phyloP scores from a whole-genome alignment of 2,888 invertebrate species.

The Protonemura montana region DNA sequence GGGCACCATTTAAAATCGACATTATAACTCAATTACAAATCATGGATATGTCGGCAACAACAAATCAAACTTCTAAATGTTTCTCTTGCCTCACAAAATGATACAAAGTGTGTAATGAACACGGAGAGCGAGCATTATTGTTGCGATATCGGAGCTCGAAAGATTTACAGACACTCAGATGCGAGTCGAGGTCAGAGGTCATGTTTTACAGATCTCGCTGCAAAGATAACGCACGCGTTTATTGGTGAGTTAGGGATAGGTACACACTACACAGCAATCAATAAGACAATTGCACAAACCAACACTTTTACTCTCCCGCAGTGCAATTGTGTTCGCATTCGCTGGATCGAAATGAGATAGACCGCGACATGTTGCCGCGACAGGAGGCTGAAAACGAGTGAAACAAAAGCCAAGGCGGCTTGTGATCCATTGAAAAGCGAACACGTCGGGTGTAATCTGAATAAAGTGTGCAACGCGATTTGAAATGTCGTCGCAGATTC shows the following conservation, averaged over 20 bases:
- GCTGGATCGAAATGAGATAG: background rate
- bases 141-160: background rate
- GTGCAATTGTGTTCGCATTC: background rate
- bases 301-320: background rate
- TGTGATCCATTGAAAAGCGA: background rate
- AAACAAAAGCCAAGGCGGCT: background rate
- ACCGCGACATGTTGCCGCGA: no score
- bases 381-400: background rate
- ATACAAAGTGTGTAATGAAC: background rate
- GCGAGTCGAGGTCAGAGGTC: background rate
- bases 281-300: conserved; percentile 7
- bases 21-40: background rate
- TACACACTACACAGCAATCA: background rate
- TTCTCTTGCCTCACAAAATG: background rate
- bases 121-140: background rate
- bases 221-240: background rate
- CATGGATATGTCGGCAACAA: background rate
- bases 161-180: background rate
- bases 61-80: background rate
- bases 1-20: background rate
- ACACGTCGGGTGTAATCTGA: background rate
- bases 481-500: background rate
- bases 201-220: background rate
- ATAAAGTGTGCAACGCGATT: background rate
- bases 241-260: background rate